Conservation (phyloP, 1,140 invertebrate genomes). For the Marisa cornuarietis region DNA sequence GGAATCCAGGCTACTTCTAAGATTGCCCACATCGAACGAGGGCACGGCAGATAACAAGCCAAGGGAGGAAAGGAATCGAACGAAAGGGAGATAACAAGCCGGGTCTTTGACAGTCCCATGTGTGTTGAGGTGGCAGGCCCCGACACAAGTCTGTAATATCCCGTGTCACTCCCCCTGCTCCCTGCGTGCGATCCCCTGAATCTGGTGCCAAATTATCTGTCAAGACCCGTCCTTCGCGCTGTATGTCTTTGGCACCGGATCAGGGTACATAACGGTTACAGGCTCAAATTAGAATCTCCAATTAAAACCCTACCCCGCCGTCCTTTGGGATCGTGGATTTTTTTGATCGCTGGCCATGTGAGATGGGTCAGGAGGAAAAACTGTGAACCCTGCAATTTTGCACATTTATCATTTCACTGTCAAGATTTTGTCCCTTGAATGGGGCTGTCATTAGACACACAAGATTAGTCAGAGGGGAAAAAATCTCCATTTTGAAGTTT, state of each 20-base stretch:
- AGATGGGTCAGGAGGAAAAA: constrained; percentile 1
- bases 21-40: no score
- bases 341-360: not conserved
- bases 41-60: no score
- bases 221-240: not conserved
- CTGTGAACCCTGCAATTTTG: constrained; percentile 6
- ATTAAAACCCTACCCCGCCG: constrained; percentile 2
- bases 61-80: no score
- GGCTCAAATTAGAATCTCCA: constrained; percentile 1
- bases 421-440: not conserved
- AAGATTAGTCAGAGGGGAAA: no score
- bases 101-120: no score
- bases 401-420: constrained; percentile 12
- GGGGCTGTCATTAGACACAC: no score
- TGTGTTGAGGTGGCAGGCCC: no score
- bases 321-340: not conserved
- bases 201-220: constrained; percentile 7
- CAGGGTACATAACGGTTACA: constrained; percentile 2
- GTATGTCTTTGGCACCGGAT: not conserved
- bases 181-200: constrained; percentile 2
- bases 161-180: not conserved
- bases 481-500: no score
- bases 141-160: constrained; percentile 7
- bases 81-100: no score
- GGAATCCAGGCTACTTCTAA: no score